Evolutionary conservation across 2,888 invertebrate species (phyloP).

Genomic region (Agrotis puta): DNA sequence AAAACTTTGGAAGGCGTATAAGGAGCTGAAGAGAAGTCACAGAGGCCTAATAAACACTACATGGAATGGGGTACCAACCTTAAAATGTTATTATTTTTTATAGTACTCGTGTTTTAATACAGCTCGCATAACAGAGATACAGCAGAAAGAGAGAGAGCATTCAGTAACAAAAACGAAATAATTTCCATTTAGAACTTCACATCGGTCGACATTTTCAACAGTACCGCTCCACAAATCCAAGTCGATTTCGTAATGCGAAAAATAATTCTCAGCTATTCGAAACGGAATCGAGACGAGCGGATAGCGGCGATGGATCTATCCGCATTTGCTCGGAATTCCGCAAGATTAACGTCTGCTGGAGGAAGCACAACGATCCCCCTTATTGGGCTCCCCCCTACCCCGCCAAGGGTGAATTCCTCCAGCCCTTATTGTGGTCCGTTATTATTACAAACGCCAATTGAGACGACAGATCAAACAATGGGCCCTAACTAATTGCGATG

Average conservation of each 20-base stretch:
- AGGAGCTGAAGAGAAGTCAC: neutral
- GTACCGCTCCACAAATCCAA: conserved; percentile 46
- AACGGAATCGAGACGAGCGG: conserved; percentile 67
- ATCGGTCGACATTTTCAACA: conserved; percentile 43
- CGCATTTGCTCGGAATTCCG: conserved; percentile 78
- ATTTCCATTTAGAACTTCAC: conserved; percentile 23
- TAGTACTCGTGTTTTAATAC: no score
- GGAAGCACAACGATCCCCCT: conserved; percentile 63
- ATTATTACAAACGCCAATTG: conserved; percentile 78
- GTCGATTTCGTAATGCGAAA: conserved; percentile 59
- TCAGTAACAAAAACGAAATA: conserved; percentile 6
- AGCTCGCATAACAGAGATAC: no score
- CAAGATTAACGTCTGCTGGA: conserved; percentile 77
- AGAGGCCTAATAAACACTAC: no score
- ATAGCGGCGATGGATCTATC: conserved; percentile 71
- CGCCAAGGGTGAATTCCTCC: conserved; percentile 19
- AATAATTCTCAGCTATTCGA: conserved; percentile 66
- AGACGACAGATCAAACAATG: conserved; percentile 67
- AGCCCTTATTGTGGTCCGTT: conserved; percentile 64
- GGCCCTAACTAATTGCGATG: conserved; percentile 61
- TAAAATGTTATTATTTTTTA: neutral
- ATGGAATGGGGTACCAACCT: neutral
- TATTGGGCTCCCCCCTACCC: conserved; percentile 17
- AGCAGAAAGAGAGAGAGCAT: neutral
- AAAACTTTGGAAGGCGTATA: neutral